Conservation (phyloP, 2,113 vertebrate genomes). For the Etheostoma spectabile region DNA sequence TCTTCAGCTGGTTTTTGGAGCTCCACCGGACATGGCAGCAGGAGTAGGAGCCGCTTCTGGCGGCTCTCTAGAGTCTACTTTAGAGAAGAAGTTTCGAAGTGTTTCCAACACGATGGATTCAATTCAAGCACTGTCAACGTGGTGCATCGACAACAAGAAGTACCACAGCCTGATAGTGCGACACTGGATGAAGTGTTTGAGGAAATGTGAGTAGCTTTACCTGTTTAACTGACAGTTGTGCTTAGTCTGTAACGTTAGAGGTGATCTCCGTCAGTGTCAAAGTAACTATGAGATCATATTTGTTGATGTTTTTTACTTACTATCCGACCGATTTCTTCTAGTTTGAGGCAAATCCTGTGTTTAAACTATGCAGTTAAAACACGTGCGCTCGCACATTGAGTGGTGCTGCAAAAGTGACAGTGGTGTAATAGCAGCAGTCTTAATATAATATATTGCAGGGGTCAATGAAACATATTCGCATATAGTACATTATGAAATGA, state of each 20-base stretch:
- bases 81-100: conserved; percentile 90
- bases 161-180: conserved; percentile 92
- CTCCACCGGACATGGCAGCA: conserved; percentile 89
- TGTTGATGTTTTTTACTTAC: background rate
- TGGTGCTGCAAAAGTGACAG: too few species aligned
- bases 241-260: background rate
- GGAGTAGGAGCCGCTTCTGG: conserved; percentile 80
- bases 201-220: conserved; percentile 89
- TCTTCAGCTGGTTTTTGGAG: conserved; percentile 12
- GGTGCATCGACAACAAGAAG: conserved; percentile 98
- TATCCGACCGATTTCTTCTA: too few species aligned
- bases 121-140: conserved; percentile 93
- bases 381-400: too few species aligned
- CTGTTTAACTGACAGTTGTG: background rate
- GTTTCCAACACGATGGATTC: conserved; percentile 97
- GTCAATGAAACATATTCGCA: too few species aligned
- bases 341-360: too few species aligned
- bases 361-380: too few species aligned
- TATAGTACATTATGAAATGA: too few species aligned
- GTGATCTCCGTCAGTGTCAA: background rate
- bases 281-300: background rate
- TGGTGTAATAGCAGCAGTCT: too few species aligned
- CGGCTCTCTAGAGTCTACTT: conserved; percentile 87
- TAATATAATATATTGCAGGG: too few species aligned
- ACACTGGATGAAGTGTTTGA: conserved; percentile 94